Base-by-base conservation (phyloP, 2,888 invertebrate genomes). In the Drosophila basisetae region DNA sequence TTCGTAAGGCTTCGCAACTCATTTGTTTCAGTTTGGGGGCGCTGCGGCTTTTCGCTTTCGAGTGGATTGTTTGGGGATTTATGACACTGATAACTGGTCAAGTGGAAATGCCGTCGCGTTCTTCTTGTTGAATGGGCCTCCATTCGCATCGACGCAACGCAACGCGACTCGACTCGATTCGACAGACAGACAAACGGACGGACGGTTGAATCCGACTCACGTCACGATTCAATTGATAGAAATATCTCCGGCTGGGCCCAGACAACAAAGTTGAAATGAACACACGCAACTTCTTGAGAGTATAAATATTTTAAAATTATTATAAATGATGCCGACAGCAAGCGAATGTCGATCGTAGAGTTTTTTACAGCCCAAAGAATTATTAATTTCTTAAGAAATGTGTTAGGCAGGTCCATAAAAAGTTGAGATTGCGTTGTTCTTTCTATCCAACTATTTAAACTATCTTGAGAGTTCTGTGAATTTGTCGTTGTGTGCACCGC, bases 31-130 rank as follows among this genome's bases (percentile, higher is more conserved):
- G 75, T 81, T 77, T 70, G 73, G 64, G 58, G 47, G 39, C 58
- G 66, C 67, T 60, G 75, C 64, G 70, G 75, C 71, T 68, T 80
- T 88, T 83, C 74, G 80, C 69, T 73, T 71, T 82, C 63, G 67
- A 90, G 87, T 86, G 80, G 80, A 87, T 89, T 84, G 87, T 77
- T 87, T 70, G 80, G 80, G 82, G 82, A 90, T 86, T 87, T 87
- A 87, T 87, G 87, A 76, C 77, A 76, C 82, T 71, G 87, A 87
- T 87, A 87, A 66, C 84, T 89, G 87, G 82, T 86, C 87, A 87
- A 87, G 87, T 87, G 89, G 70, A 80, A 67, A 70, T 73, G 62
- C 76, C 65, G 65, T 63, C 73, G 80, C 37, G 58, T 61, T 70
- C 63, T 78, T 67, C 67, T 54, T 70, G 49, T 56, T 67, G 68